phyloP scores from a whole-genome alignment of 2,113 vertebrate genomes.

The Haplochromis burtoni region DNA sequence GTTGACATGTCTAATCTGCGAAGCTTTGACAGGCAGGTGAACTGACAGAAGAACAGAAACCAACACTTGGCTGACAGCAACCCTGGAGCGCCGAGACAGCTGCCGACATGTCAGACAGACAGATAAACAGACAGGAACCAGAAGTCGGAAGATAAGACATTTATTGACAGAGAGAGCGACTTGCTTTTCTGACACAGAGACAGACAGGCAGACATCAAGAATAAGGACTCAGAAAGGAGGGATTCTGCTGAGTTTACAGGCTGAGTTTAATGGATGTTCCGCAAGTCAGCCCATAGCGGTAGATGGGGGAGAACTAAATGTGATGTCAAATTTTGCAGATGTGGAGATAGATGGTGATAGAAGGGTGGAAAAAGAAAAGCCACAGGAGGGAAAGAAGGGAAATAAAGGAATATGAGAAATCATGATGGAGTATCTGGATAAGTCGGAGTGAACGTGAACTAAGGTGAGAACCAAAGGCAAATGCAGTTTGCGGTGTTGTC shows the following conservation, averaged over 20 bases:
- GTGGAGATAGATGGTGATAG: slow-evolving; percentile 42
- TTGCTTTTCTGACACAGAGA: slow-evolving; percentile 32
- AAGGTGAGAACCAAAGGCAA: slow-evolving; percentile 15
- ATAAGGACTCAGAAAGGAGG: slow-evolving; percentile 1
- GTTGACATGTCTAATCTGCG: slow-evolving; percentile 62
- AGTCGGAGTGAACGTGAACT: slow-evolving; percentile 18
- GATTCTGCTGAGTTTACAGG: slow-evolving; percentile 36
- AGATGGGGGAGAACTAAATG: slow-evolving; percentile 22
- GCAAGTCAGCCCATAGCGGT: slow-evolving; percentile 2
- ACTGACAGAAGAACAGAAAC: slow-evolving; percentile 67
- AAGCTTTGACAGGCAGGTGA: slow-evolving; percentile 63
- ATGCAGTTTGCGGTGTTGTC: slow-evolving; percentile 38
- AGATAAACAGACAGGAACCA: slow-evolving; percentile 62
- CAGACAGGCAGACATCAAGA: slow-evolving; percentile 33
- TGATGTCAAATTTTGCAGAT: slow-evolving; percentile 41
- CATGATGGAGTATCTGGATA: slow-evolving; percentile 32
- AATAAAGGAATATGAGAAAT: slow-evolving; percentile 39
- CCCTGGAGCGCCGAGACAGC: slow-evolving; percentile 60
- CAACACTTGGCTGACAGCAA: slow-evolving; percentile 66
- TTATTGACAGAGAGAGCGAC: slow-evolving; percentile 57
- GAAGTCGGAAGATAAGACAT: slow-evolving; percentile 52
- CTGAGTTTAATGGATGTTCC: slow-evolving; percentile 38
- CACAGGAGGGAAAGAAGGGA: slow-evolving; percentile 22
- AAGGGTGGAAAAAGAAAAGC: slow-evolving; percentile 19
- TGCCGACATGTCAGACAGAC: slow-evolving; percentile 62